Evolutionary conservation across 1,140 invertebrate species (phyloP), one percentile per base, ranked within the genome.

Genomic region (Argopecten irradians): DNA sequence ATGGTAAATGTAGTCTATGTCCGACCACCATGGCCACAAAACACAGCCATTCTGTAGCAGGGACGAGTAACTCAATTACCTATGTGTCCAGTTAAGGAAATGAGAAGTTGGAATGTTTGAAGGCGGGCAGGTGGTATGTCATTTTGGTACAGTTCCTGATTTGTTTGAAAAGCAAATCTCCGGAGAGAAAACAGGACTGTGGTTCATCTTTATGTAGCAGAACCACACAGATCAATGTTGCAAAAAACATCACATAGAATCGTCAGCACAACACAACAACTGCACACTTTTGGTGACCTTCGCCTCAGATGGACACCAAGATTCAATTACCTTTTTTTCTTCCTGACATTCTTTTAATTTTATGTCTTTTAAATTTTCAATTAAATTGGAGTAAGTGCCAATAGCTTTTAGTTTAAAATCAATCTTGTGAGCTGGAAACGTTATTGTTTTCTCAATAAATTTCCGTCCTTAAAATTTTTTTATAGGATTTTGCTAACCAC

Each of bases 361-460:
- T 28, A 71, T 28, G 55, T 71, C 55, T 28, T 71, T 71, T 71
- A 71, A 71, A 71, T 71, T 71, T 71, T 71, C 55, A 71, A 71
- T 71, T n/a, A 28, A 71, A 71, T 71, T 71, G 28, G 55, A 71
- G 13, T 71, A 22, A 71, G 55, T 71, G 22, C 55, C 16, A 71
- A 71, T n/a, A 28, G 22, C 55, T 71, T 71, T 71, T 71, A 71
- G 55, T 28, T 71, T 71, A 71, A 71, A 71, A 71, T 71, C 22
- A 22, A 71, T 5, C 14, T 13, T 39, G 36, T 39, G 36, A n/a
- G n/a, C n/a, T n/a, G n/a, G n/a, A 8, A 39, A 39, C 5, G 36
- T 39, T 39, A 39, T 39, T 39, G 36, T 46, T 16, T 46, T 46
- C 55, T 11, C 55, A 3, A 0, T 71, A 71, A 71, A 71, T 71